Conservation (phyloP, 1,140 invertebrate genomes). For the Aplysia californica region DNA sequence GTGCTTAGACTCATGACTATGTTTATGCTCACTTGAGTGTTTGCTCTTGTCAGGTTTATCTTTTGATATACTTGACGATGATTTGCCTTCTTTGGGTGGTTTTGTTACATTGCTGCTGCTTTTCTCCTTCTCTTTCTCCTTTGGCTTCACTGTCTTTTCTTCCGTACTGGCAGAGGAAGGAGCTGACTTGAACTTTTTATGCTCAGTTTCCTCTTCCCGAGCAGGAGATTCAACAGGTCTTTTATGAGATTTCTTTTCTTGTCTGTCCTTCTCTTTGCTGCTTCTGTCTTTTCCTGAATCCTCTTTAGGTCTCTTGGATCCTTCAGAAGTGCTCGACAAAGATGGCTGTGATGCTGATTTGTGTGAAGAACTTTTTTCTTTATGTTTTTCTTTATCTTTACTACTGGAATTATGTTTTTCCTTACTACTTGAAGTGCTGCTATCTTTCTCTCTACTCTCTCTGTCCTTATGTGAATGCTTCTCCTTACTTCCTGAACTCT, state of each 20-base stretch:
- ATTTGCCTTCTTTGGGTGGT: neutral
- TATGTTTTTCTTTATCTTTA: constrained; percentile 13
- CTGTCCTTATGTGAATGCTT: neutral
- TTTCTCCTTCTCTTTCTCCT: constrained; percentile 8
- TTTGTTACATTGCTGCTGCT: neutral
- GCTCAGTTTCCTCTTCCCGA: constrained; percentile 1
- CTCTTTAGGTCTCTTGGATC: constrained; percentile 1
- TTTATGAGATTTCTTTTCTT: neutral
- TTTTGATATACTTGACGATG: neutral
- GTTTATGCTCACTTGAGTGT: constrained; percentile 3
- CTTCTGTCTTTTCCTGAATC: constrained; percentile 9
- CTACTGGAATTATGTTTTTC: neutral
- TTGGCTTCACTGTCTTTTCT: neutral
- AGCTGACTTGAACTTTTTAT: constrained; percentile 14
- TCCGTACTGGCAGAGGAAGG: constrained; percentile 5
- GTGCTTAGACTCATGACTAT: constrained; percentile 4
- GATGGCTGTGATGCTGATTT: neutral
- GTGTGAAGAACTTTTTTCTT: constrained; percentile 8
- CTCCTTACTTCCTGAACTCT: neutral
- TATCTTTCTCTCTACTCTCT: constrained; percentile 6
- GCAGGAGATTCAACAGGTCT: neutral
- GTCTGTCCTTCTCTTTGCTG: constrained; percentile 1
- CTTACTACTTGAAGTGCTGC: neutral
- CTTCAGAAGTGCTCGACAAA: too few relatives aligned
- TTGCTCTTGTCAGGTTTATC: constrained; percentile 12